Base-by-base conservation (phyloP, 2,888 invertebrate genomes). In the Panopea generosa region DNA sequence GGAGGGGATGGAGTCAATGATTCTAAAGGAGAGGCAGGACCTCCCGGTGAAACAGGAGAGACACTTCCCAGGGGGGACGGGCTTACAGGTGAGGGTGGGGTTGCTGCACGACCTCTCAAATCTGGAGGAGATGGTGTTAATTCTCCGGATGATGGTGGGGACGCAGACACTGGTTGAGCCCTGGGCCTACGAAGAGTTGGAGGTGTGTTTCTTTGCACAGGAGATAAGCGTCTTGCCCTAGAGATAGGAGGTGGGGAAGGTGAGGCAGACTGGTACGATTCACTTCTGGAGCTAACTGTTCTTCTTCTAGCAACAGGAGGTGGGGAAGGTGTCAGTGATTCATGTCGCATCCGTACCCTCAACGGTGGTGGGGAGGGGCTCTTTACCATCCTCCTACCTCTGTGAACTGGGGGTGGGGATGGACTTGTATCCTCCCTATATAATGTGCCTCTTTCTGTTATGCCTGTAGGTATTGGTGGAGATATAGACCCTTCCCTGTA, bases 91-190 rank as follows among this genome's bases (percentile, higher is more conserved):
- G 72, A 72, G n/a, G 53, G 60, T 6, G 65, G 59, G 0, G 52
- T 53, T n/a, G 27, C 22, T 1, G 68, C 50, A 0, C 60, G 67
- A 27, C 55, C 22, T 50, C 20, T 49, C 7, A 77, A 26, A 43
- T 77, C 77, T 47, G 77, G 77, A 2, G 77, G 76, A 18, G 77
- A 76, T 33, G 82, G 71, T 47, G 82, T 75, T 20, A 83, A 66
- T 52, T 78, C 65, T 47, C 76, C 73, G 24, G 82, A 76, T 47
- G 79, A 63, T 47, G 77, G 70, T 16, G 82, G 63, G 22, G 79
- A 69, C 49, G 82, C 38, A 56, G 72, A 43, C 53, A 71, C 50
- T 61, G 71, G 61, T 29, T 66, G 57, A 38, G 67, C 53, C 63
- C 76, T 47, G 16, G 74, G 59, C 40, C 50, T 62, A 6, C 60